A percentile compares a stretch with the other conserved stretches of the same genome.
phyloP scores from a whole-genome alignment of 1,140 invertebrate genomes.

The Drosophila grimshawi region DNA sequence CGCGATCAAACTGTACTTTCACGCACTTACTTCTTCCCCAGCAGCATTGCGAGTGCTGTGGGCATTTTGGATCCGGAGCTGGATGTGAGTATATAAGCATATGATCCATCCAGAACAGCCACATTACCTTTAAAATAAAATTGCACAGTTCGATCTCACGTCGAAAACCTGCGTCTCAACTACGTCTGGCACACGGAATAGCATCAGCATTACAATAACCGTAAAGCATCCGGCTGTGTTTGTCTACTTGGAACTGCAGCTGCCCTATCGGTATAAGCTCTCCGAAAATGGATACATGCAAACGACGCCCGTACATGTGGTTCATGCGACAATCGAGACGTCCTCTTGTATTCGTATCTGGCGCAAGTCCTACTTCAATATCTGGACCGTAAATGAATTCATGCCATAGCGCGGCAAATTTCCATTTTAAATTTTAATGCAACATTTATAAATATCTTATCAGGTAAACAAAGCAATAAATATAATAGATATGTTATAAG shows the following conservation, averaged over 20 bases:
- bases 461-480: conserved; percentile 73
- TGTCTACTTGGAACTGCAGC: conserved; percentile 80
- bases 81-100: conserved; percentile 38
- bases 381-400: conserved; percentile 75
- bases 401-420: conserved; percentile 44
- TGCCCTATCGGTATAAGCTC: conserved; percentile 67
- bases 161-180: conserved; percentile 50
- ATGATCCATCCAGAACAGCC: neutral
- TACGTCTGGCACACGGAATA: conserved; percentile 85
- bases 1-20: conserved; percentile 46
- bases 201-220: conserved; percentile 65
- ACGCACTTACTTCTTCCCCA: conserved; percentile 72
- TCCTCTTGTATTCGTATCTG: conserved; percentile 51
- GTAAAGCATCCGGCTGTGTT: conserved; percentile 73
- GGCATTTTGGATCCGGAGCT: conserved; percentile 67
- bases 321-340: conserved; percentile 63
- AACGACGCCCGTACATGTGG: conserved; percentile 58
- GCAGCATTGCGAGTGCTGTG: conserved; percentile 50
- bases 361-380: conserved; percentile 63
- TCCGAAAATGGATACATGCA: conserved; percentile 84
- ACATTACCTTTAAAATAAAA: neutral
- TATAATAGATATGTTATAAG: conserved; percentile 45
- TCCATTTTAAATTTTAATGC: conserved; percentile 59
- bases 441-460: conserved; percentile 74
- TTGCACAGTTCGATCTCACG: conserved; percentile 55